phyloP scores from a whole-genome alignment of 2,113 vertebrate genomes.

The Seriola dumerili region DNA sequence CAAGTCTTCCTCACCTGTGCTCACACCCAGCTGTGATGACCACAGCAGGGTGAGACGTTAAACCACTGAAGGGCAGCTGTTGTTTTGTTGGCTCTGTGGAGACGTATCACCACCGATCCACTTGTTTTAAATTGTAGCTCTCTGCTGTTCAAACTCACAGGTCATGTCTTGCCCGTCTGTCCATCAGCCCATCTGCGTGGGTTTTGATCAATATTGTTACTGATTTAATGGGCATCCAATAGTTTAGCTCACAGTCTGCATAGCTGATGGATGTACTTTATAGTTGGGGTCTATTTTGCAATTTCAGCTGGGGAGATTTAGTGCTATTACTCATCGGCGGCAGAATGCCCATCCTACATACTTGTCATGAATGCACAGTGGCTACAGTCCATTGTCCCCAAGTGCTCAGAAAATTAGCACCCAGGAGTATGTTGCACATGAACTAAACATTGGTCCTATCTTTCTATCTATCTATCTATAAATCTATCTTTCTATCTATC shows the following conservation, averaged over 20 bases:
- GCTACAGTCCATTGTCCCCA: too few relatives aligned
- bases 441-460: neutral
- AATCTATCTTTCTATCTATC: neutral
- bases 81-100: neutral
- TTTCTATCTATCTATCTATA: neutral
- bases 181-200: neutral
- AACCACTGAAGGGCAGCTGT: neutral
- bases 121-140: neutral
- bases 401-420: neutral
- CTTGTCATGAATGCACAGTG: neutral
- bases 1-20: too few relatives aligned
- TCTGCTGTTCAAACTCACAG: too few relatives aligned
- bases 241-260: neutral
- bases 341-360: neutral
- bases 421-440: too few relatives aligned
- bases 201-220: conserved; percentile 18
- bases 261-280: neutral
- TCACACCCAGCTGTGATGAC: too few relatives aligned
- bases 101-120: neutral
- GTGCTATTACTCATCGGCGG: neutral
- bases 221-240: conserved; percentile 14
- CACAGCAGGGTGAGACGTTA: neutral
- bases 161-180: neutral
- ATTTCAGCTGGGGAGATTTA: neutral
- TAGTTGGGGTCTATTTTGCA: neutral